Base-by-base conservation (phyloP, 2,113 vertebrate genomes). In the Anser cygnoides region DNA sequence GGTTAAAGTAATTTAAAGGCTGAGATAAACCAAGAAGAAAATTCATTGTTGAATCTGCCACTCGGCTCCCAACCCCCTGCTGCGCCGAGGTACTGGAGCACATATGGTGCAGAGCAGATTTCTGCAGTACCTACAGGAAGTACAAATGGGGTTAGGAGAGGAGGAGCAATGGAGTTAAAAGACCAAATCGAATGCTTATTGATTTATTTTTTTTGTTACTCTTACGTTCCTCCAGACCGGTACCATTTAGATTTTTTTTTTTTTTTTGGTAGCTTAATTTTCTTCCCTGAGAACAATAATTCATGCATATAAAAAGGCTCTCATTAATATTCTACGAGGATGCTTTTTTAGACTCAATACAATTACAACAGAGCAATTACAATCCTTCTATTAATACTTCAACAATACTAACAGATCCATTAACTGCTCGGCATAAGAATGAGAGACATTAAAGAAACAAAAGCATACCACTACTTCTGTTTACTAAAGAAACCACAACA, bases 291-390 rank as follows among this genome's bases (percentile, higher is more conserved):
- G 70, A 91, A 89, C 74, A 93, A 11, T 87, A 87, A 96, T 46
- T 93, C 84, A 85, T 84, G 76, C 55, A 37, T 58, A 8, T 25
- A 89, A 91, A 94, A 58, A 91, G 70, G 44, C 6, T 84, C 87
- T 91, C 83, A 92, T 96, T 95, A 92, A 95, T 96, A 96, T 92
- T 96, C 89, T 28, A 85, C 70, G 87, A 89, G 89, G 92, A 95
- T 8, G 90, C 58, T 50, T 82, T 86, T 84, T 84, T 79, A 85
- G 78, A 31, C 89, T 82, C 66, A 3, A 35, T 50, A 84, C 68
- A 67, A 92, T 88, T 83, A 85, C 84, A 77, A 72, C 49, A 50
- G n/a, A 82, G 91, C 91, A 89, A 94, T 93, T 89, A 92, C 29
- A 90, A 49, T 50, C 89, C 86, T 95, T 92, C 73, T 89, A 63